Evolutionary conservation across 2,797 vertebrate genomes (phyloP), one percentile per base, ranked within the genome.

Genomic region (Labroides dimidiatus): DNA sequence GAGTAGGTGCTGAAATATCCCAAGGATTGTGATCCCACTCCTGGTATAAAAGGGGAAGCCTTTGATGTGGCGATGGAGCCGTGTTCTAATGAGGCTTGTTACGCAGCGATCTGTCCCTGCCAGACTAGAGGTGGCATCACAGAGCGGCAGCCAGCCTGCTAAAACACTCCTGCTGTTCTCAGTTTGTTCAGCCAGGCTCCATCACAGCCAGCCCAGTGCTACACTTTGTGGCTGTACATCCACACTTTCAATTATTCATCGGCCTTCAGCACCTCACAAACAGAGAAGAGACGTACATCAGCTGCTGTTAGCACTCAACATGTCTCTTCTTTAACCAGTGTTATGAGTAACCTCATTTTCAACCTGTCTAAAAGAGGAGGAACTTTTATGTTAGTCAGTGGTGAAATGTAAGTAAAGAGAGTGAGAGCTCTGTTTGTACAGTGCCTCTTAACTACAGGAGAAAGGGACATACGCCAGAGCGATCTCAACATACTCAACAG

Each of bases 41-140:
- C 54, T 71, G 68, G 68, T 82, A 62, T 72, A 55, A 82, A 86
- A 84, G 74, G 70, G 74, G 59, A 84, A 89, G 62, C 21, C 82
- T 90, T 88, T 92, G 87, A 89, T 84, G 82, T 81, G 71, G 39
- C 54, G 3, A 82, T 78, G 78, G 78, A 82, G 85, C 72, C 71
- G 77, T 83, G 85, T 86, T 86, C 85, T 91, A 87, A 91, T 91
- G 84, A 88, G 84, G 71, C 71, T 83, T 51, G 77, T 90, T 88
- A 84, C 77, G 70, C 72, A 21, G 77, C 48, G 68, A 88, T 78
- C 77, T 78, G 71, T 87, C 87, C 76, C 79, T 74, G 80, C 84
- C 86, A 90, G 82, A 84, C 75, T 68, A 48, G 81, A 80, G 85
- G 82, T 81, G 80, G 81, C 81, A 83, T 87, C 81, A 74, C 84